Evolutionary conservation across 2,888 invertebrate species (phyloP), one percentile per base, ranked within the genome.

Genomic region (Taphrorychus bicolor): DNA sequence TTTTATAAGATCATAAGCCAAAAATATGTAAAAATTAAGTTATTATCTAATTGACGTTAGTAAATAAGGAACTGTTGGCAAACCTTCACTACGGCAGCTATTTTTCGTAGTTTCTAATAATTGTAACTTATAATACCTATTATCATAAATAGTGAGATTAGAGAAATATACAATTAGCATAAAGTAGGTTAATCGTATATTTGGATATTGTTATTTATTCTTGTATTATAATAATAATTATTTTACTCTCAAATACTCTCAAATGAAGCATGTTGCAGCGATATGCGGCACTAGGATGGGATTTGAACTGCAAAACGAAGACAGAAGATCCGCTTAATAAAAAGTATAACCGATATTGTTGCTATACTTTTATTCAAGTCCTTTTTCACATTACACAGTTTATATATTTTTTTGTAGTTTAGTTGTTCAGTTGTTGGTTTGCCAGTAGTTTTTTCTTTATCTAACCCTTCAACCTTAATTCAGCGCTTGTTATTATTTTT

Each of bases 31-130:
- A 14, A n/a, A 45, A 16, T 45, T 11, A n/a, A 45, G n/a, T n/a
- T n/a, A n/a, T n/a, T n/a, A n/a, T n/a, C 32, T 32, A 32, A 32
- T 32, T 32, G 14, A 17, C 18, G 45, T 14, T 45, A 45, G 7
- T 45, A 16, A n/a, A 19, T 51, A 19, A 51, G 52, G 76, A 79
- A 81, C 82, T 83, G 81, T 83, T 84, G 84, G 84, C 83, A 84
- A 84, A 84, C 83, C 83, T 82, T 84, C 83, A 82, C 82, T 83
- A 82, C 82, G 79, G 81, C 82, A 82, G 82, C 81, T 77, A 73
- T 65, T 66, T 53, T 24, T 51, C n/a, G n/a, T 41, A 58, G 45
- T n/a, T n/a, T n/a, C n/a, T n/a, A n/a, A n/a, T n/a, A n/a, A n/a
- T n/a, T n/a, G n/a, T n/a, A n/a, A n/a, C n/a, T n/a, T n/a, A n/a